phyloP scores from a whole-genome alignment of 2,797 vertebrate species.

The Borostomias antarcticus region DNA sequence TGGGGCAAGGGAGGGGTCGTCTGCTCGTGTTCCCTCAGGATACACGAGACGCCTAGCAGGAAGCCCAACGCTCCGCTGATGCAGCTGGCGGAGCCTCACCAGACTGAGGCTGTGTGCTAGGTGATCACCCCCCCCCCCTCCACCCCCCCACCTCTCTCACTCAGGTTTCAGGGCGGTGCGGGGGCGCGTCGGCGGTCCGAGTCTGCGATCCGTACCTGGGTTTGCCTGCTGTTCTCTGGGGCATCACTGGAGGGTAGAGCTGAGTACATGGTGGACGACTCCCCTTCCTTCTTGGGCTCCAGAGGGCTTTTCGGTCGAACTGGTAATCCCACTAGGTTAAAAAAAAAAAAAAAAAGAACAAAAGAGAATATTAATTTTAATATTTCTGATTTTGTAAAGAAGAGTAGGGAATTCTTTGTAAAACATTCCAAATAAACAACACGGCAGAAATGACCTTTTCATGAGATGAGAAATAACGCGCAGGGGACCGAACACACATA shows the following conservation, averaged over 20 bases:
- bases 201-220: too few species aligned
- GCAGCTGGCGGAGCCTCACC: conserved; percentile 21
- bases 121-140: too few species aligned
- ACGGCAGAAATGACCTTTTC: too few species aligned
- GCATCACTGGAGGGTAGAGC: conserved; percentile 92
- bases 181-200: too few species aligned
- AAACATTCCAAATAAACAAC: neutral
- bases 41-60: conserved; percentile 20
- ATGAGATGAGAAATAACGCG: too few species aligned
- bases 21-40: conserved; percentile 62
- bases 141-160: too few species aligned
- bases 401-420: neutral
- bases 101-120: too few species aligned
- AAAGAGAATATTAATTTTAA: neutral
- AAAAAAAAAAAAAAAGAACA: neutral
- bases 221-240: conserved; percentile 81
- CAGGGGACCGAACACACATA: conserved; percentile 42
- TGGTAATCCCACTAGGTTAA: conserved; percentile 83
- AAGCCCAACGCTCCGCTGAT: conserved; percentile 42
- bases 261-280: conserved; percentile 87
- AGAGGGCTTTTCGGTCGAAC: conserved; percentile 92
- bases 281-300: conserved; percentile 92
- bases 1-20: conserved; percentile 31
- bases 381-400: neutral
- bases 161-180: neutral